Evolutionary conservation across 2,113 vertebrate species (phyloP), one percentile per base, ranked within the genome.

Genomic region (Alexandromys fortis): DNA sequence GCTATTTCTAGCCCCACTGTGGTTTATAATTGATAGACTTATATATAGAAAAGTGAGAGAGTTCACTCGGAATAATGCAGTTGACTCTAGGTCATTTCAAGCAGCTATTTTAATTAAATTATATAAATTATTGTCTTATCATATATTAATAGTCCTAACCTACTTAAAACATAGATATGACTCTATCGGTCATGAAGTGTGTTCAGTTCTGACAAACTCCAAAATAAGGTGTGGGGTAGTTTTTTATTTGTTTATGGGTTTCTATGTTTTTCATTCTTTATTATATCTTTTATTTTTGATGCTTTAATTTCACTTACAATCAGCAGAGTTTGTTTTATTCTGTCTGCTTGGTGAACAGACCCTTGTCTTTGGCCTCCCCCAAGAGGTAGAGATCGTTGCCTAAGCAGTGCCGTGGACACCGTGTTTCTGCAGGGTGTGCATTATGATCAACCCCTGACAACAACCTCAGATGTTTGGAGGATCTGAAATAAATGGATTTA

Each of bases 401-500:
- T 87, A 58, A 10, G 24, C 58, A 61, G 30, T 65, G 65, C 47
- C 83, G 68, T 11, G 12, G 86, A 75, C 47, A 61, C 49, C 49
- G n/a, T 81, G 86, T 52, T 86, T 91, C 77, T 89, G 49, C 70
- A 86, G 22, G 89, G 87, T 19, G n/a, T 19, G 89, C 65, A 52
- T 77, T 55, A 91, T 89, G 77, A 95, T 92, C 93, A 96, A 22
- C 49, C 11, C 82, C 35, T 89, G 87, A 96, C 77, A 89, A 94
- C 73, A 72, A 45, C 21, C 38, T 94, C 72, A 81, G 95, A 52
- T 83, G 55, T 88, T 68, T 70, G 17, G 28, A 95, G 42, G 94
- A 83, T 52, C 58, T 94, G 72, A 86, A 96, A 94, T 86, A 82
- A 93, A 79, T 61, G 49, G n/a, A 92, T 94, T 95, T 81, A n/a